These are phyloP conservation scores for Arrhamphus sclerolepis DNA, from an alignment of 2,797 vertebrate genomes.

Conservation along the genomic window DNA sequence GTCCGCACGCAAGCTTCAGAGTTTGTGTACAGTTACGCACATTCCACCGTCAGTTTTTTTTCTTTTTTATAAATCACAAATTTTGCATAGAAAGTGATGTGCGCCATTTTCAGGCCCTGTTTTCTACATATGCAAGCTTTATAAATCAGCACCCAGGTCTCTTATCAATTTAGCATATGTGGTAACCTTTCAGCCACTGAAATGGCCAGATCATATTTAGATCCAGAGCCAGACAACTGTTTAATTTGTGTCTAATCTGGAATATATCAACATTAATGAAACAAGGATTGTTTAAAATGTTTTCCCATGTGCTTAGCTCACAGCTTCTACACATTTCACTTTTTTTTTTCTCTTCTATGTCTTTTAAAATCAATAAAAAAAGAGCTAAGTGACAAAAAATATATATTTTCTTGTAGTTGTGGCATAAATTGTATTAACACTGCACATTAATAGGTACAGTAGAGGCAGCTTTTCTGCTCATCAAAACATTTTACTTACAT, in stretches of 20 bases:
- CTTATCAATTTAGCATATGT: conserved; percentile 52
- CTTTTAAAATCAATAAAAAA: no score
- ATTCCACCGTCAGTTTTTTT: no score
- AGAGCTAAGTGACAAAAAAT: no score
- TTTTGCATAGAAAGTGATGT: no score
- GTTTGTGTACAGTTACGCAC: no score
- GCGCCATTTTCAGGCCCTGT: no score
- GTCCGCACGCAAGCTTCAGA: no score
- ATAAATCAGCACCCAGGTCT: conserved; percentile 35
- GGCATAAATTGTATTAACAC: conserved; percentile 9
- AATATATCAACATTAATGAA: conserved; percentile 71
- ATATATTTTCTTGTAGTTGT: conserved; percentile 5
- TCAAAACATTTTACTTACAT: no score
- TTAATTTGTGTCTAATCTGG: conserved; percentile 76
- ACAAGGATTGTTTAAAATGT: conserved; percentile 65
- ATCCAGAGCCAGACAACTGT: conserved; percentile 60
- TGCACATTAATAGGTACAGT: no score
- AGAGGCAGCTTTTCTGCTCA: no score
- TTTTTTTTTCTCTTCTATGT: background rate
- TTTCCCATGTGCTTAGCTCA: conserved; percentile 37
- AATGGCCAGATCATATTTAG: conserved; percentile 36
- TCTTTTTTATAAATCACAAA: no score
- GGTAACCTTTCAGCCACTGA: conserved; percentile 48
- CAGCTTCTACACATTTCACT: conserved; percentile 17
- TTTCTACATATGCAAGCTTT: no score